Evolutionary conservation across 2,888 invertebrate species (phyloP), one percentile per base, ranked within the genome.

Genomic region (Drosophila borborema): DNA sequence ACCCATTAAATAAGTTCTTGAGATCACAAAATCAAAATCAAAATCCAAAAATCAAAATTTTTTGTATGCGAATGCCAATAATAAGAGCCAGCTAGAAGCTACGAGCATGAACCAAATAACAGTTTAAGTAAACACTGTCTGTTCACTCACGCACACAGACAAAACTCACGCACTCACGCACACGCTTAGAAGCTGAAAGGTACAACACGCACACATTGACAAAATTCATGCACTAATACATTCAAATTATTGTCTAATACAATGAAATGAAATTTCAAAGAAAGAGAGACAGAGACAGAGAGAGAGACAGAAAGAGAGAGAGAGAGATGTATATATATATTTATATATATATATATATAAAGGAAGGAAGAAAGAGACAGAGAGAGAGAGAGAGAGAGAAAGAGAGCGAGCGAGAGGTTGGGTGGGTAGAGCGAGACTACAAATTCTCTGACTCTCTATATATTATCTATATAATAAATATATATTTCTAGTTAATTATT

Each of bases 171-270:
- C 56, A 41, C 48, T 23, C 28, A 10, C 12, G 28, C 51, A 43
- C 18, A 38, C 16, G 23, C 18, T 34, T 49, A 48, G 49, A 38
- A 48, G 54, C 61, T 34, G 49, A 51, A 51, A 34, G 34, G 31
- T 51, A 51, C 34, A 18, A 41, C 58, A 45, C 53, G 54, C 66
- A 28, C 46, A 48, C 55, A 68, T 62, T 59, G 54, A 56, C 23
- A 23, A 64, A 61, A 58, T 43, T 62, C 82, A 83, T 89, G 89
- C 82, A 89, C 65, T 80, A 51, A 61, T 2, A 59, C 46, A 61
- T 64, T 61, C 16, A 54, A 64, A 45, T 41, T 64, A 20, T 59
- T 64, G 45, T 31, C 38, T 64, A 58, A 65, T 51, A 53, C 36
- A 67, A 51, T 62, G 41, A 41, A 55, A 54, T 49, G 51, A 14